Conservation (phyloP, 2,888 invertebrate species). For the Melanotus villosus region DNA sequence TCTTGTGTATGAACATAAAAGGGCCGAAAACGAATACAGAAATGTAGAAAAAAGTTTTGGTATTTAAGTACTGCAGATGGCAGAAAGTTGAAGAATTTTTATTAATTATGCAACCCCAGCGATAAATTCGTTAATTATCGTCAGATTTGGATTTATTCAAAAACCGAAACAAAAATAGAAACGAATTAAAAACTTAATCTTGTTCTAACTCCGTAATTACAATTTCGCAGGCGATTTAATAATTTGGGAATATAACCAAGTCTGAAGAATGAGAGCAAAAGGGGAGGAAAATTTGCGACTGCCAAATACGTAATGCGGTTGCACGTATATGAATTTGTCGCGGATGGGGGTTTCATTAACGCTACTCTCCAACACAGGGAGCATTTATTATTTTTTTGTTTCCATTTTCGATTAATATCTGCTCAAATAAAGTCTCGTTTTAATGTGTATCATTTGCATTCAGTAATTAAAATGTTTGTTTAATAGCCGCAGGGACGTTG, state of each 20-base stretch:
- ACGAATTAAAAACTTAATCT: constrained; percentile 12
- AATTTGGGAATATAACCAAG: constrained; percentile 19
- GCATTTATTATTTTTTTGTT: constrained; percentile 37
- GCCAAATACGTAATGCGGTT: constrained; percentile 19
- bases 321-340: constrained; percentile 28
- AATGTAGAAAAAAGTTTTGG: too few relatives aligned
- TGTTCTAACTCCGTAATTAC: constrained; percentile 10
- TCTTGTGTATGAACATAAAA: too few relatives aligned
- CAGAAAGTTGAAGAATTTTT: too few relatives aligned
- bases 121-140: too few relatives aligned
- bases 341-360: constrained; percentile 35
- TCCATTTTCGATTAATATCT: constrained; percentile 49
- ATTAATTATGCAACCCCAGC: too few relatives aligned
- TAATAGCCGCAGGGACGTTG: constrained; percentile 43
- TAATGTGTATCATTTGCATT: constrained; percentile 52
- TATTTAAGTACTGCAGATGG: too few relatives aligned
- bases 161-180: neutral
- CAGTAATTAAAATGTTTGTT: constrained; percentile 54
- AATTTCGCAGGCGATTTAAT: constrained; percentile 29
- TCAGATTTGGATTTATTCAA: too few relatives aligned
- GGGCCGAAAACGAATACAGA: too few relatives aligned
- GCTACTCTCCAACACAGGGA: constrained; percentile 16
- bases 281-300: constrained; percentile 2
- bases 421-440: constrained; percentile 47
- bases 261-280: constrained; percentile 17